These are phyloP conservation scores for Clinocottus analis DNA, from an alignment of 2,113 vertebrate genomes.

Conservation along the genomic window DNA sequence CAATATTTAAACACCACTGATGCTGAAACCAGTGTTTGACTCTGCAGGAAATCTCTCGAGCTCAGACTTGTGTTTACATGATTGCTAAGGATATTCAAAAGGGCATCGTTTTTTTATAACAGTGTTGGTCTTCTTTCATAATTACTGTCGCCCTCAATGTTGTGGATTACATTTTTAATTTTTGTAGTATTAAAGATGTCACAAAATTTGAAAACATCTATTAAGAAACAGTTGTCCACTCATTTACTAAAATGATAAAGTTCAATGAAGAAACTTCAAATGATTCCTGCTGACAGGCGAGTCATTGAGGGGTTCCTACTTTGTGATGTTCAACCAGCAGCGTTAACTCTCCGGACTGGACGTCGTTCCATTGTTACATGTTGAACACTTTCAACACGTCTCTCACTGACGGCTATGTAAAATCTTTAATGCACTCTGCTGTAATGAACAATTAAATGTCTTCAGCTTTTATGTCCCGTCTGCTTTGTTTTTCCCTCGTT, in stretches of 20 bases:
- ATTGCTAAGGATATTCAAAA: not conserved
- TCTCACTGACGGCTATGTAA: constrained; percentile 30
- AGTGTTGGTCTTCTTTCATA: constrained; percentile 15
- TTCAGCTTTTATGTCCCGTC: constrained; percentile 34
- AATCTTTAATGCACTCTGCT: constrained; percentile 50
- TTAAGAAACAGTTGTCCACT: constrained; percentile 5
- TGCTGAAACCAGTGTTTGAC: not conserved
- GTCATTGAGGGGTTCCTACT: not conserved
- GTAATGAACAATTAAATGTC: constrained; percentile 56
- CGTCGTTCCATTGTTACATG: not conserved
- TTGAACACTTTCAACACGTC: not conserved
- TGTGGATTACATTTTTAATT: constrained; percentile 49
- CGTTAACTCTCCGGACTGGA: not conserved
- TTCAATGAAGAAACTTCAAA: constrained; percentile 6
- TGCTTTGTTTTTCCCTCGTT: constrained; percentile 12
- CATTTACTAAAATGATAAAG: constrained; percentile 20
- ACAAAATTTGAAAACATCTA: constrained; percentile 13
- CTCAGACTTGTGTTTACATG: not conserved
- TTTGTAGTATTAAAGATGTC: constrained; percentile 40
- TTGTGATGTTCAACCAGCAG: not conserved
- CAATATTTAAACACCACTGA: constrained; percentile 6
- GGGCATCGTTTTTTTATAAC: constrained; percentile 24
- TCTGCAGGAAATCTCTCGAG: not conserved
- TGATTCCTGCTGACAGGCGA: constrained; percentile 5
- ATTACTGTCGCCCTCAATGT: constrained; percentile 5